phyloP scores from a whole-genome alignment of 2,797 vertebrate species.

The Smutsia temminckii region DNA sequence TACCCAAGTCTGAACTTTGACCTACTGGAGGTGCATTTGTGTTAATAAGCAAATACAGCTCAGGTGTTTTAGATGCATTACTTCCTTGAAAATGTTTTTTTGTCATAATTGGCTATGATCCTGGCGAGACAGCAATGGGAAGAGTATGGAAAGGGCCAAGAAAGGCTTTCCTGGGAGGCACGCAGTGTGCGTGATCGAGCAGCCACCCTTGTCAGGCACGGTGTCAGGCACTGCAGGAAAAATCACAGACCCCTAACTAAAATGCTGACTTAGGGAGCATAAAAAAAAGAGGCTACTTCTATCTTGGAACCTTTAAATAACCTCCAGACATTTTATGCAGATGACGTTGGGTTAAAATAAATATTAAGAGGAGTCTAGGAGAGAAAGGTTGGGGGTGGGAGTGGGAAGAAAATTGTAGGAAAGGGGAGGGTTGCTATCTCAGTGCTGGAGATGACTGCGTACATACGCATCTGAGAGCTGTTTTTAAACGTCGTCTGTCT shows the following conservation, averaged over 20 bases:
- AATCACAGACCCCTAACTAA: not conserved
- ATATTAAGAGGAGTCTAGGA: not conserved
- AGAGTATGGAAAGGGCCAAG: not conserved
- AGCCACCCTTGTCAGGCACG: not conserved
- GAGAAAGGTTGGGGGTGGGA: not conserved
- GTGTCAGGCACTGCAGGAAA: not conserved
- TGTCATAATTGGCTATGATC: not conserved
- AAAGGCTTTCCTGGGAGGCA: not conserved
- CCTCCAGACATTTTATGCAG: not conserved
- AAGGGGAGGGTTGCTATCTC: not conserved
- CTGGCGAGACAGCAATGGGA: not conserved
- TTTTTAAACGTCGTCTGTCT: conserved; percentile 68
- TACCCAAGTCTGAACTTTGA: not conserved
- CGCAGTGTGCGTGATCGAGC: not conserved
- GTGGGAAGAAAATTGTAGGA: conserved; percentile 38
- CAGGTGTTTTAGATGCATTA: not conserved
- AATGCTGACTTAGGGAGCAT: not conserved
- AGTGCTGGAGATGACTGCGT: not conserved
- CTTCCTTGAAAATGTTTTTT: not conserved
- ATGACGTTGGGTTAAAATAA: conserved; percentile 51
- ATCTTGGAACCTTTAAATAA: conserved; percentile 3
- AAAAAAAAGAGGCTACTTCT: not conserved
- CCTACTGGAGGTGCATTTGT: not conserved
- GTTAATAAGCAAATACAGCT: not conserved
- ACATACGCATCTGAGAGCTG: conserved; percentile 12